A percentile compares a stretch with the other conserved stretches of the same genome.
These are phyloP conservation scores for Anastrepha ludens DNA, from an alignment of 1,140 invertebrate species.

Conservation along the genomic window DNA sequence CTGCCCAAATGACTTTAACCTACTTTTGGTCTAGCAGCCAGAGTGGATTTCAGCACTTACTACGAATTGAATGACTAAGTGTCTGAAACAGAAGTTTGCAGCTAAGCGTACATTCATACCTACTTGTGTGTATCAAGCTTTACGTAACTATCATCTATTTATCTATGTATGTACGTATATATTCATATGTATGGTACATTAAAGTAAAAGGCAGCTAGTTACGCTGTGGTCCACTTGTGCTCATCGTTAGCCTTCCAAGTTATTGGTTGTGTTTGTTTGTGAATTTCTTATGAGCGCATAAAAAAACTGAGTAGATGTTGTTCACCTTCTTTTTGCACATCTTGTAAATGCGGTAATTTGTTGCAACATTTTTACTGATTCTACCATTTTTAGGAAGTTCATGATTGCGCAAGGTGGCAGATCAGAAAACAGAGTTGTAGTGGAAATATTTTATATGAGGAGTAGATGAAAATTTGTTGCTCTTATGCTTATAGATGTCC, in stretches of 20 bases:
- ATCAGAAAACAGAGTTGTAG: background rate
- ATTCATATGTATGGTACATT: background rate
- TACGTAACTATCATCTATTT: too few relatives aligned
- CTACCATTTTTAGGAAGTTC: background rate
- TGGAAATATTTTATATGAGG: too few relatives aligned
- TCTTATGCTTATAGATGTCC: too few relatives aligned
- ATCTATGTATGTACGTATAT: too few relatives aligned
- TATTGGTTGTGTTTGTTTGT: background rate
- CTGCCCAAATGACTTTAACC: slow-evolving; percentile 49
- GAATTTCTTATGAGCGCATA: background rate
- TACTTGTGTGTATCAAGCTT: too few relatives aligned
- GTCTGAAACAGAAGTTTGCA: background rate
- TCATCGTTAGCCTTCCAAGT: background rate
- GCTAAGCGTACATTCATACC: background rate
- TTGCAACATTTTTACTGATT: slow-evolving; percentile 19
- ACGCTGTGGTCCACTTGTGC: background rate
- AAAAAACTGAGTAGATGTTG: background rate
- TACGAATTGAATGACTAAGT: slow-evolving; percentile 31
- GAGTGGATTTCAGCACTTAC: slow-evolving; percentile 15
- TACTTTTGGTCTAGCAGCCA: background rate
- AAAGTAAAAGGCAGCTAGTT: background rate
- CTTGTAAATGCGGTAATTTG: background rate
- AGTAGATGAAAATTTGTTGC: too few relatives aligned
- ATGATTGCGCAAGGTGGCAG: background rate
- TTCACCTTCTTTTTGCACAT: too few relatives aligned